Percentiles rank a stretch among this genome's conserved stretches.
phyloP scores from a whole-genome alignment of 2,113 vertebrate genomes.

The Megatriorchis doriae region DNA sequence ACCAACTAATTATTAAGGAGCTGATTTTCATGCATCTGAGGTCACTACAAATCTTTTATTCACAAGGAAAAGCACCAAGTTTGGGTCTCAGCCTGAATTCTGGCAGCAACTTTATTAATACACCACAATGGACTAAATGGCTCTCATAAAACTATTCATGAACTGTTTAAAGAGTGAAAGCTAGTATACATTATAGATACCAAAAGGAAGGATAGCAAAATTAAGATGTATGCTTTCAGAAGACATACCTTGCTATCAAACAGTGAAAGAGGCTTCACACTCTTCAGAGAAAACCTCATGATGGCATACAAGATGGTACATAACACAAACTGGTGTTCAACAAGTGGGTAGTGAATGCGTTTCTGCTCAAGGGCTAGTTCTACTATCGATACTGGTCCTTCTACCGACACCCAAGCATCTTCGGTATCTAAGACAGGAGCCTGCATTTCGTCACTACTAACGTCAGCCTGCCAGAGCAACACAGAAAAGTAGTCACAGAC shows the following conservation, averaged over 20 bases:
- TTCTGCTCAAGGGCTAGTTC: conserved; percentile 93
- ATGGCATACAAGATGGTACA: conserved; percentile 79
- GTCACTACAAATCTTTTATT: neutral
- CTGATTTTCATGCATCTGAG: neutral
- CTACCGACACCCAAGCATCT: conserved; percentile 83
- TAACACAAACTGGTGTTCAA: conserved; percentile 90
- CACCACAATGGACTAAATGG: neutral
- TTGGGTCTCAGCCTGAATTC: neutral
- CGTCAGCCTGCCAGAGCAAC: conserved; percentile 78
- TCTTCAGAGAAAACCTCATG: conserved; percentile 84
- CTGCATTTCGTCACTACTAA: conserved; percentile 81
- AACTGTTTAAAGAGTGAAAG: neutral
- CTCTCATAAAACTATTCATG: neutral
- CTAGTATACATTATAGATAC: neutral
- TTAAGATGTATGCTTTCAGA: neutral
- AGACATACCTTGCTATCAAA: conserved; percentile 90
- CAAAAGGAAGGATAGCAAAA: neutral
- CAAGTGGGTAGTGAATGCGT: conserved; percentile 88
- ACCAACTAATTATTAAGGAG: neutral
- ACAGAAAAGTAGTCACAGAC: neutral
- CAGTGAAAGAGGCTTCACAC: conserved; percentile 85
- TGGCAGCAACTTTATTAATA: neutral
- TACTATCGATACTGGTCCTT: conserved; percentile 88
- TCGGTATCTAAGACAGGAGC: conserved; percentile 82
- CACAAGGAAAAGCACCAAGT: neutral